A percentile compares a stretch with the other conserved stretches of the same genome.
Evolutionary conservation across 1,140 invertebrate genomes (phyloP).

Genomic region (Psix sp.): DNA sequence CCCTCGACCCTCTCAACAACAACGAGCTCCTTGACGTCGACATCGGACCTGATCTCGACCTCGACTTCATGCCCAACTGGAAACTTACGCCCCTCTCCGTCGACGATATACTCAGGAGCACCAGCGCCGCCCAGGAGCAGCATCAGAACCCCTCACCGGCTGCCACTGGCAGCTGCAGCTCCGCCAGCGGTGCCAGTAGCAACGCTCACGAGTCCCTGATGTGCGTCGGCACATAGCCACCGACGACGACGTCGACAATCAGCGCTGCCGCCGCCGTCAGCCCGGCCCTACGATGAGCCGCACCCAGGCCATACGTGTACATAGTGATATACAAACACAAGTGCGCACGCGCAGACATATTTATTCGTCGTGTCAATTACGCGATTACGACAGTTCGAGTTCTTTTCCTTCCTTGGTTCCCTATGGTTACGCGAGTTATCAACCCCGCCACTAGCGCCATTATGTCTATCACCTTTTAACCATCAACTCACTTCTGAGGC

Average conservation of each 20-base stretch:
- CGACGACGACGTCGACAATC: constrained; percentile 70
- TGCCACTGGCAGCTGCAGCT: constrained; percentile 54
- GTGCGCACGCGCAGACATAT: constrained; percentile 53
- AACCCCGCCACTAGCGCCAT: no score
- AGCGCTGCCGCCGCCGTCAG: constrained; percentile 69
- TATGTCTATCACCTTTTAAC: no score
- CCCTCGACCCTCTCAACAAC: constrained; percentile 89
- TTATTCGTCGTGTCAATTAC: constrained; percentile 73
- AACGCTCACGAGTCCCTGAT: constrained; percentile 75
- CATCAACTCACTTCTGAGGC: no score
- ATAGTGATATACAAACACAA: constrained; percentile 42
- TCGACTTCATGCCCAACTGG: constrained; percentile 81
- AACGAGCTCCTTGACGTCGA: constrained; percentile 82
- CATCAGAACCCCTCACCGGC: constrained; percentile 51
- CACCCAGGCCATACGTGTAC: constrained; percentile 29
- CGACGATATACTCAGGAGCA: constrained; percentile 82
- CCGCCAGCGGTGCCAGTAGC: constrained; percentile 59
- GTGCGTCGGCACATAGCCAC: constrained; percentile 76
- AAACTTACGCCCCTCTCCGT: constrained; percentile 81
- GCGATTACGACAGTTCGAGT: constrained; percentile 53
- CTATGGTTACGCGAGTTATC: constrained; percentile 6
- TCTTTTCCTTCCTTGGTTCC: constrained; percentile 58
- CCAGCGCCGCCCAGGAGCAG: constrained; percentile 60
- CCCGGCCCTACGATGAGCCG: background rate
- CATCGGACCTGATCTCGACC: constrained; percentile 77